Conservation (phyloP, 1,140 invertebrate genomes). For the Drosophila nigrodunni region DNA sequence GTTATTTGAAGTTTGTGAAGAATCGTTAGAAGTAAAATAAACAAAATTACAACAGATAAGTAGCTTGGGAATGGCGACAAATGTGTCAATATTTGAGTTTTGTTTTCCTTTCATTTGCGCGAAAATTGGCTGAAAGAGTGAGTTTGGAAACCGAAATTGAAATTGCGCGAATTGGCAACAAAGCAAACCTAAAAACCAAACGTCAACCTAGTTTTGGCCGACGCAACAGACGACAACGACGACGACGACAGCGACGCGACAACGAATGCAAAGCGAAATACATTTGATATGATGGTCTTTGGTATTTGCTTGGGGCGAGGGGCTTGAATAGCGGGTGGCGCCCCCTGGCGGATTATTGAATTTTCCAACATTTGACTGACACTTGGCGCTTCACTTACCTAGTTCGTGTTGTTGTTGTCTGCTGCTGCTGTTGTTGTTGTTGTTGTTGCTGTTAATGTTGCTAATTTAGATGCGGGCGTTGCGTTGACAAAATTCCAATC, state of each 20-base stretch:
- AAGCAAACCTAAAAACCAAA: conserved; percentile 53
- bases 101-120: conserved; percentile 53
- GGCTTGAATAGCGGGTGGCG: conserved; percentile 37
- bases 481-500: conserved; percentile 63
- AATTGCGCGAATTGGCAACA: conserved; percentile 55
- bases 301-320: background rate
- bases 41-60: conserved; percentile 4
- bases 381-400: conserved; percentile 72
- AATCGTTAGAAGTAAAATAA: conserved; percentile 22
- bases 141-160: conserved; percentile 54
- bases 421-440: conserved; percentile 20
- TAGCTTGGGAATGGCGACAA: background rate
- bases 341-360: conserved; percentile 79
- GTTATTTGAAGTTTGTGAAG: conserved; percentile 2
- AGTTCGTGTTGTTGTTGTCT: conserved; percentile 43
- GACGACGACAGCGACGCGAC: conserved; percentile 14
- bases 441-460: conserved; percentile 40
- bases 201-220: conserved; percentile 71
- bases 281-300: conserved; percentile 56
- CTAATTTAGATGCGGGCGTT: conserved; percentile 52
- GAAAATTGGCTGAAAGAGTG: conserved; percentile 60
- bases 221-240: conserved; percentile 63
- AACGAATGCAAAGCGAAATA: conserved; percentile 42
- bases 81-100: conserved; percentile 44
- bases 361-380: conserved; percentile 79